Conservation (phyloP, 30 jellyfish, hydroid and myxozoan species). For the Aurelia aurita region DNA sequence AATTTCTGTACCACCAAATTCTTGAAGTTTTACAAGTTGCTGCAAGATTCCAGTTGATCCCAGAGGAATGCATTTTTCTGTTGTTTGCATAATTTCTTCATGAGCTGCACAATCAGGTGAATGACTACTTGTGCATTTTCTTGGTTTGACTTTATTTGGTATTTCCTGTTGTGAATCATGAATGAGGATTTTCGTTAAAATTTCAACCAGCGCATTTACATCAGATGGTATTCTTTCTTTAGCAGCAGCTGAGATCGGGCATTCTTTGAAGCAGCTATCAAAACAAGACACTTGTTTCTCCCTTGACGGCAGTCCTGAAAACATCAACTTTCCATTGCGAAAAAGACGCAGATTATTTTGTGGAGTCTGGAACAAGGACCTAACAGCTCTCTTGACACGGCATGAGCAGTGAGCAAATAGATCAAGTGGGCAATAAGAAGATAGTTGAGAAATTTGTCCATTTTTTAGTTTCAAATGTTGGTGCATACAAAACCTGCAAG, state of each 20-base stretch:
- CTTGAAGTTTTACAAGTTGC: conserved; percentile 38
- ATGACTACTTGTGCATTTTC: neutral
- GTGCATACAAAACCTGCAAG: conserved; percentile 84
- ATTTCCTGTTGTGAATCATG: conserved; percentile 43
- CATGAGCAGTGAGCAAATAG: conserved; percentile 69
- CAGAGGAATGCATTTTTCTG: conserved; percentile 20
- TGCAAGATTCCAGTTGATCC: conserved; percentile 72
- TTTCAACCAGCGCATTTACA: neutral
- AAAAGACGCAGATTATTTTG: conserved; percentile 82
- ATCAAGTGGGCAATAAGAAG: conserved; percentile 89
- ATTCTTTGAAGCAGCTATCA: too few species aligned
- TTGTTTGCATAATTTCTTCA: neutral
- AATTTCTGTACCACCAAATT: conserved; percentile 44
- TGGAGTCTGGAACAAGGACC: conserved; percentile 73
- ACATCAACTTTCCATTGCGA: conserved; percentile 52
- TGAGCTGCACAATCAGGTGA: conserved; percentile 8
- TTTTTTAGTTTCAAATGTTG: conserved; percentile 58
- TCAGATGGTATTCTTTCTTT: neutral
- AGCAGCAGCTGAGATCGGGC: neutral
- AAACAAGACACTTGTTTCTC: neutral
- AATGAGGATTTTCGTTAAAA: conserved; percentile 2
- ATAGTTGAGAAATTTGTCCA: conserved; percentile 30
- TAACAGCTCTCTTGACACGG: conserved; percentile 53
- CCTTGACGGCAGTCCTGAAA: conserved; percentile 22
- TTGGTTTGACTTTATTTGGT: neutral